Evolutionary conservation across 2,888 invertebrate genomes (phyloP), one percentile per base, ranked within the genome.

Genomic region (Scelioninae gen. 2): DNA sequence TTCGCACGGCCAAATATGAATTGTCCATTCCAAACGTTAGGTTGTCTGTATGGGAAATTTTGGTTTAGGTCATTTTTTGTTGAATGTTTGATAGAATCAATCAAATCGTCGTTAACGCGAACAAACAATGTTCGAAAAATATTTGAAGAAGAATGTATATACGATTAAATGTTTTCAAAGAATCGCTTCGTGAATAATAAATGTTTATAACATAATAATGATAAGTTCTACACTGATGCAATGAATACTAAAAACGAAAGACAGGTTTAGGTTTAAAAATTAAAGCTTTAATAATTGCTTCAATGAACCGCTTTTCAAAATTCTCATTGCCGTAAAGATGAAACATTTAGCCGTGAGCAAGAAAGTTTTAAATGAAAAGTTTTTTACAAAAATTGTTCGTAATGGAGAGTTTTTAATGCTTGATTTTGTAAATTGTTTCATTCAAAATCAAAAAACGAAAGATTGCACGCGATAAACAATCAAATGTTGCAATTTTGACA

Each of bases 341-440:
- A 64, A 64, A 64, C 52, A 45, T 64, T 64, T 35, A 11, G 63
- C 63, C 63, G 63, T 45, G n/a, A 64, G 63, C 52, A 35, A 45
- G 22, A 16, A 35, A 64, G 13, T 31, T 35, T 53, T 45, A 31
- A 35, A 16, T 35, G 50, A 64, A 64, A 64, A 33, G 53, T 18
- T 41, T 52, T 43, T 35, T 25, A 22, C 45, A 45, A 35, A 45
- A 35, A 53, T 63, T 52, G 28, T 50, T 35, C 31, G 4, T 45
- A 19, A 45, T 45, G 22, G 11, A 0, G 13, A 33, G 22, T 41
- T 35, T 45, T 64, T 45, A 52, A 53, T 53, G 52, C 53, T 52
- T 35, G 43, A 52, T 64, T 45, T 45, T 45, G 19, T 11, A 52
- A 50, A 18, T 48, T 39, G 19, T 61, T 41, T 10, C 50, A 46